These are phyloP conservation scores for Drosophila formosana DNA, from an alignment of 2,888 invertebrate genomes.

Conservation along the genomic window DNA sequence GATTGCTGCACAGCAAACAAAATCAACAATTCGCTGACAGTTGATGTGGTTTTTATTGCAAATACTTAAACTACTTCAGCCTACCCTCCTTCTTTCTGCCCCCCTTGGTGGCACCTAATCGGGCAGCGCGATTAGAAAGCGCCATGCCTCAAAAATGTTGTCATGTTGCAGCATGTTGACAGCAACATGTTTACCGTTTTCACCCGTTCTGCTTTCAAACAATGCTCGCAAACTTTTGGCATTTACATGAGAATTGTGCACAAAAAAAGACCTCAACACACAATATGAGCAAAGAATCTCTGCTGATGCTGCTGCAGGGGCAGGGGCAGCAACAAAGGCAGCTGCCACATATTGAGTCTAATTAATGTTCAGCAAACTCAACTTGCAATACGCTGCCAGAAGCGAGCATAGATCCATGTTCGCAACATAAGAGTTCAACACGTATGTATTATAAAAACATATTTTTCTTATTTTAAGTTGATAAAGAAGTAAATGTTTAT, in stretches of 20 bases:
- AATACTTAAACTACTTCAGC: background rate
- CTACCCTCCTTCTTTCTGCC: background rate
- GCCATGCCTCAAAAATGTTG: slow-evolving; percentile 43
- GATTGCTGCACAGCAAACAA: slow-evolving; percentile 8
- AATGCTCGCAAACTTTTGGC: slow-evolving; percentile 71
- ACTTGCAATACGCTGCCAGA: slow-evolving; percentile 50
- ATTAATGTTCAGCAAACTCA: slow-evolving; percentile 70
- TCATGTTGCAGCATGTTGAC: slow-evolving; percentile 64
- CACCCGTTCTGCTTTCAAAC: slow-evolving; percentile 48
- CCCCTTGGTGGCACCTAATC: slow-evolving; percentile 33
- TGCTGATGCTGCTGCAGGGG: slow-evolving; percentile 17
- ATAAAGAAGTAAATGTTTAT: too few species aligned
- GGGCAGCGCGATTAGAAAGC: slow-evolving; percentile 54
- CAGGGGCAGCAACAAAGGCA: background rate
- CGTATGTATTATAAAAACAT: too few species aligned
- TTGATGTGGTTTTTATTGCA: slow-evolving; percentile 38
- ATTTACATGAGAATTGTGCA: slow-evolving; percentile 76
- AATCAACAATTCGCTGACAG: slow-evolving; percentile 4
- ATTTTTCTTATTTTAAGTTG: too few species aligned
- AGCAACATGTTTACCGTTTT: slow-evolving; percentile 75
- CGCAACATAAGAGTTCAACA: background rate
- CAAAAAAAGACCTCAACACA: slow-evolving; percentile 48
- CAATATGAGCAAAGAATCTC: slow-evolving; percentile 73
- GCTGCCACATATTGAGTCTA: slow-evolving; percentile 70
- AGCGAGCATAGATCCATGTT: background rate